phyloP scores from a whole-genome alignment of 2,797 vertebrate genomes.

The Alectoris magna region DNA sequence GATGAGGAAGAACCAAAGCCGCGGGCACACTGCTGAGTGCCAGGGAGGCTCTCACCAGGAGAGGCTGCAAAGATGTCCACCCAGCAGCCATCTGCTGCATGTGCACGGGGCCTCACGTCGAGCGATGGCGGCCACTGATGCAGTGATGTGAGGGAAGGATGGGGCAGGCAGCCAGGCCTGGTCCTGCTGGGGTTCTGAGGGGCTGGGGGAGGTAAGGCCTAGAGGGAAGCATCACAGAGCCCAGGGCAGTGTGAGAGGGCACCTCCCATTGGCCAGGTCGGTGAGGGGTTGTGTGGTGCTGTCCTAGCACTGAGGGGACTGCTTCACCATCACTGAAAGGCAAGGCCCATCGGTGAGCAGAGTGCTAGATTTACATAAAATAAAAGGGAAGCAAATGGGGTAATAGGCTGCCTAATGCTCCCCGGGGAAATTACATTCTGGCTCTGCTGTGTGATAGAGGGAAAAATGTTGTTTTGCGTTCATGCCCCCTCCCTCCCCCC shows the following conservation, averaged over 20 bases:
- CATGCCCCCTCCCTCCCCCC: accelerated
- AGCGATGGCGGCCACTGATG: too few relatives aligned
- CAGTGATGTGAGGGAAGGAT: too few relatives aligned
- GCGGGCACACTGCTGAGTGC: too few relatives aligned
- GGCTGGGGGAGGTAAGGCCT: neutral
- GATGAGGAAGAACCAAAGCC: neutral
- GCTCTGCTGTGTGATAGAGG: neutral
- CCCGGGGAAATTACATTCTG: neutral
- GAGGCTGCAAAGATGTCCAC: neutral
- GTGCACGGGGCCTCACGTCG: neutral
- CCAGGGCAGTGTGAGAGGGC: neutral
- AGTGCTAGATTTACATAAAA: neutral
- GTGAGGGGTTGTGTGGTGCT: neutral
- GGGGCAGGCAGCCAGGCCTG: neutral
- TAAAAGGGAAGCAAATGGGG: neutral
- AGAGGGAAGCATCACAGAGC: too few relatives aligned
- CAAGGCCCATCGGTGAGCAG: accelerated
- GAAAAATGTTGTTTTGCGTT: neutral
- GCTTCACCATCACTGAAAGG: neutral
- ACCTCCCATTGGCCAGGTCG: accelerated
- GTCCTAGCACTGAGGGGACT: neutral
- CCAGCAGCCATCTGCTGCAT: neutral
- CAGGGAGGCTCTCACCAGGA: too few relatives aligned
- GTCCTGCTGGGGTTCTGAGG: too few relatives aligned
- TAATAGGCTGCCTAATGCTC: neutral